A percentile compares a stretch with the other conserved stretches of the same genome.
phyloP scores from a whole-genome alignment of 2,888 invertebrate species.

The Cataglyphis rosenhaueri region DNA sequence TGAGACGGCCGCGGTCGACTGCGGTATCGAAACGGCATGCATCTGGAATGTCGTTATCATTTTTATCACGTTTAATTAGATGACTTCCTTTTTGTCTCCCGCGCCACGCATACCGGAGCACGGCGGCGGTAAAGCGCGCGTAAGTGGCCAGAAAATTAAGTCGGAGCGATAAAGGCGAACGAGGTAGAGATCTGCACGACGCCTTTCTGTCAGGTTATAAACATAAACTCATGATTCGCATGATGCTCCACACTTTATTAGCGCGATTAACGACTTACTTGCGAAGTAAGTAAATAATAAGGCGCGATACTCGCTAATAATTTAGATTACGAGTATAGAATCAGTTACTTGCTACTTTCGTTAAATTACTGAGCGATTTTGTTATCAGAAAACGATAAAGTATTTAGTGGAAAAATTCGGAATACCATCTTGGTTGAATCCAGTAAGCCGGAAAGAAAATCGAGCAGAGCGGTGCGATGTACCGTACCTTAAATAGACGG shows the following conservation, averaged over 20 bases:
- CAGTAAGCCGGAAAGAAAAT: constrained; percentile 53
- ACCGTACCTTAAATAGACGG: constrained; percentile 60
- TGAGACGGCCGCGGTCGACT: constrained; percentile 16
- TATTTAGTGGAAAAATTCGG: constrained; percentile 3
- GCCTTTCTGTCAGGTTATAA: constrained; percentile 11
- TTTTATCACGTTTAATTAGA: constrained; percentile 45
- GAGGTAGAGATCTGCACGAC: constrained; percentile 5
- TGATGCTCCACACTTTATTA: constrained; percentile 15
- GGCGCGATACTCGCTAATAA: not conserved
- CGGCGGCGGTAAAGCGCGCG: not conserved
- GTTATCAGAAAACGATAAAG: constrained; percentile 3
- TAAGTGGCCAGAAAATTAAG: constrained; percentile 40
- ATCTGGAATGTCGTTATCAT: constrained; percentile 43
- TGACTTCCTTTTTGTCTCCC: constrained; percentile 20
- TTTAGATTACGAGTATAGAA: not conserved
- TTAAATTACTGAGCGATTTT: constrained; percentile 10
- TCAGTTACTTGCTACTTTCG: constrained; percentile 16
- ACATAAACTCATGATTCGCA: constrained; percentile 21
- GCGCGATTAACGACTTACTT: constrained; percentile 28
- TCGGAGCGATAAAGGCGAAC: constrained; percentile 21
- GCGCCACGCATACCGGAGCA: constrained; percentile 19
- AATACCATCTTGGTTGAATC: constrained; percentile 20
- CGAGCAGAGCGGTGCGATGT: constrained; percentile 52
- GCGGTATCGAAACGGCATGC: constrained; percentile 46
- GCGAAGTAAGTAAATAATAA: not conserved